Percentiles rank a stretch among this genome's conserved stretches.
phyloP scores from a whole-genome alignment of 2,113 vertebrate genomes.

The Sarotherodon lohbergeri region DNA sequence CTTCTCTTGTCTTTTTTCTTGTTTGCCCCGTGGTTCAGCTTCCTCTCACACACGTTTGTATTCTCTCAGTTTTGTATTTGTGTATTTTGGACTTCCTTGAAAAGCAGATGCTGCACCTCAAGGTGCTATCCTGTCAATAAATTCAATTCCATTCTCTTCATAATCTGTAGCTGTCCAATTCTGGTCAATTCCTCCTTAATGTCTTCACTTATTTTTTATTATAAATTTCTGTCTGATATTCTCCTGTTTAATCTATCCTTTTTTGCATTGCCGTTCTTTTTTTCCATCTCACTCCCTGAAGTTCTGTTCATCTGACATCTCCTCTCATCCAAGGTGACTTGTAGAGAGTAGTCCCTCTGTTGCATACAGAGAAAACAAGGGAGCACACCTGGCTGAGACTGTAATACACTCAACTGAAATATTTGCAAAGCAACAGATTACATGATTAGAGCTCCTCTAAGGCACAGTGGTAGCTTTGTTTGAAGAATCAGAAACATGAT shows the following conservation, averaged over 20 bases:
- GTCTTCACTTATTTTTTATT: background rate
- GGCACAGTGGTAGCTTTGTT: background rate
- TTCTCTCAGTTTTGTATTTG: background rate
- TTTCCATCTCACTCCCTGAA: background rate
- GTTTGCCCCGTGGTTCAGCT: background rate
- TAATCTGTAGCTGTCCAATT: background rate
- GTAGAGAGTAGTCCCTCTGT: slow-evolving; percentile 4
- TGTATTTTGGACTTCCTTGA: background rate
- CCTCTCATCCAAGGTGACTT: slow-evolving; percentile 50
- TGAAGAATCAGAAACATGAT: background rate
- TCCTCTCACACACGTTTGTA: background rate
- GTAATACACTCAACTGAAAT: background rate
- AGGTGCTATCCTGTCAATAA: background rate
- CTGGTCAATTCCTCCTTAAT: background rate
- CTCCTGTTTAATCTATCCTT: background rate
- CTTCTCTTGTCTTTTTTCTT: background rate
- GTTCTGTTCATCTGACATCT: slow-evolving; percentile 1
- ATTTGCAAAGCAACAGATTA: slow-evolving; percentile 39
- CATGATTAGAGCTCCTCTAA: slow-evolving; percentile 3
- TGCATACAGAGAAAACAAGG: slow-evolving; percentile 20
- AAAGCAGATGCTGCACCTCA: background rate
- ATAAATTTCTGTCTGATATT: background rate
- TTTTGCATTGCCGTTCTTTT: background rate
- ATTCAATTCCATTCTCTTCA: background rate
- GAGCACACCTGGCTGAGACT: slow-evolving; percentile 16